These are phyloP conservation scores for Drosophila acutilabella DNA, from an alignment of 2,888 invertebrate species.

Conservation along the genomic window DNA sequence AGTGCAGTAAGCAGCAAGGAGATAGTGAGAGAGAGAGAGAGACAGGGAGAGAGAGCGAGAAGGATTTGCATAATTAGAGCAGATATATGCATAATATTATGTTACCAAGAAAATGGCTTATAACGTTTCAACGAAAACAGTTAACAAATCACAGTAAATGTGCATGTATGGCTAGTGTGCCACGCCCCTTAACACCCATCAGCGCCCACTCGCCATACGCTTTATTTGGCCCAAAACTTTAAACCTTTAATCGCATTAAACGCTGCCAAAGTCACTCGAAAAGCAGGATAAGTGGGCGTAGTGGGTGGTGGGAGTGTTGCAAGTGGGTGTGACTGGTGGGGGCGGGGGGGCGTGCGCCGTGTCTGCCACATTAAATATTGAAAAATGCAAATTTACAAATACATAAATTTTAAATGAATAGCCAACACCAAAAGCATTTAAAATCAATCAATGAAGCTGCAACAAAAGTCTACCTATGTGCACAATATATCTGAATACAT, in stretches of 20 bases:
- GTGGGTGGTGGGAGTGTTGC: background rate
- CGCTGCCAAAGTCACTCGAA: constrained; percentile 62
- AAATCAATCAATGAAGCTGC: constrained; percentile 74
- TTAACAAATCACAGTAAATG: constrained; percentile 65
- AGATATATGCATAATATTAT: constrained; percentile 66
- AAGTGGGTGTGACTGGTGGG: background rate
- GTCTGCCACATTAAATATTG: constrained; percentile 73
- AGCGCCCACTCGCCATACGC: constrained; percentile 42
- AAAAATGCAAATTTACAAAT: constrained; percentile 78
- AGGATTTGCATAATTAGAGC: constrained; percentile 38
- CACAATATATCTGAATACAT: background rate
- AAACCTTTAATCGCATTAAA: constrained; percentile 80
- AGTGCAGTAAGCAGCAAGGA: constrained; percentile 2
- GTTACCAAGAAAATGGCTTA: constrained; percentile 41
- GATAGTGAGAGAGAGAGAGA: background rate
- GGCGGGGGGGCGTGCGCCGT: constrained; percentile 23
- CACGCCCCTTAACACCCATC: background rate
- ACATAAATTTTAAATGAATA: constrained; percentile 75
- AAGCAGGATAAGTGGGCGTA: background rate
- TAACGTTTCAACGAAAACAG: constrained; percentile 38
- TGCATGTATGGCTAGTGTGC: constrained; percentile 21
- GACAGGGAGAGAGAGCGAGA: background rate
- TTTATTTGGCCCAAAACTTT: constrained; percentile 77
- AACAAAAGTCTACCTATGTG: constrained; percentile 17
- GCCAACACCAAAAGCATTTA: constrained; percentile 78